A percentile compares a stretch with the other conserved stretches of the same genome.
phyloP scores from a whole-genome alignment of 2,797 vertebrate species.

The Phyllotis vaccarum region DNA sequence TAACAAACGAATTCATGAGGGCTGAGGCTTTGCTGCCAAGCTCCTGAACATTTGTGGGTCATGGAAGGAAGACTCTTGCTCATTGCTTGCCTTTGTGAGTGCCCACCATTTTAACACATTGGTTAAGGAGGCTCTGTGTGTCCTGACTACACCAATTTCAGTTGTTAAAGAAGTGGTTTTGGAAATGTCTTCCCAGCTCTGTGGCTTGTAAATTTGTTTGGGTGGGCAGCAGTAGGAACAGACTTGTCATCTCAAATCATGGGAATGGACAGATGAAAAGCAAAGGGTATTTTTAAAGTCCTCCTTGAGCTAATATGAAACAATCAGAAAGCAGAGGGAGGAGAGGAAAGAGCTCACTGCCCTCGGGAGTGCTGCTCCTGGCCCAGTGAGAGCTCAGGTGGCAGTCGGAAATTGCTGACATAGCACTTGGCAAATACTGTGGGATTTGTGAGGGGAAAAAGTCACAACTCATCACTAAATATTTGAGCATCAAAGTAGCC shows the following conservation, averaged over 20 bases:
- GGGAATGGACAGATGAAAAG: background rate
- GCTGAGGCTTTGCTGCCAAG: slow-evolving; percentile 39
- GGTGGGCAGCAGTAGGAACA: background rate
- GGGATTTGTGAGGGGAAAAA: background rate
- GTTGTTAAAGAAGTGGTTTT: background rate
- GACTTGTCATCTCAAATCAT: background rate
- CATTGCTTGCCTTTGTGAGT: background rate
- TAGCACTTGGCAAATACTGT: background rate
- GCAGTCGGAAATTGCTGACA: slow-evolving; percentile 3
- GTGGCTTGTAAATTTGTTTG: slow-evolving; percentile 13
- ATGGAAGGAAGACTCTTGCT: slow-evolving; percentile 34
- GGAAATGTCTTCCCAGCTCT: background rate
- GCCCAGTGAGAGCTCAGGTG: background rate
- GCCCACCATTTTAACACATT: background rate
- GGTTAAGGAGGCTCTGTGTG: background rate
- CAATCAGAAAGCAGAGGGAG: slow-evolving; percentile 6
- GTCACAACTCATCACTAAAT: slow-evolving; percentile 16
- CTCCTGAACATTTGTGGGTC: background rate
- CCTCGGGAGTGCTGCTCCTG: background rate
- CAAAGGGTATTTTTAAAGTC: background rate
- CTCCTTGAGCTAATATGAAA: background rate
- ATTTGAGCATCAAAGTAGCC: background rate
- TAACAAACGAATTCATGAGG: slow-evolving; percentile 35
- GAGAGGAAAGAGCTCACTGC: background rate
- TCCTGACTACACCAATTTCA: background rate